Evolutionary conservation across 2,113 vertebrate species (phyloP), one percentile per base, ranked within the genome.

Genomic region (Anas platyrhynchos): DNA sequence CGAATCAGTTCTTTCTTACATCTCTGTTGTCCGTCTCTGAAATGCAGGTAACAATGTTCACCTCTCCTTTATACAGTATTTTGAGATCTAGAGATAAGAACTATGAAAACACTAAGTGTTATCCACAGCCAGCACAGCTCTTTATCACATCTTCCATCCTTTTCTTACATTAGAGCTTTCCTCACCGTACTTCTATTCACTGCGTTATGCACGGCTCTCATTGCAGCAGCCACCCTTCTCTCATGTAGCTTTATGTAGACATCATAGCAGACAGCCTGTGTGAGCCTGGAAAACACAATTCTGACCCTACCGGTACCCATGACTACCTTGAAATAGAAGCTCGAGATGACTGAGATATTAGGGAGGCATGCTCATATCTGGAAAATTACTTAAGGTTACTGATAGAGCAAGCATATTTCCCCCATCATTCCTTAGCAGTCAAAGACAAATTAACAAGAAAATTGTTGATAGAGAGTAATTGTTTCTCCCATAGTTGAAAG

Each of bases 21-120:
- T 90, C 88, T 96, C 86, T 84, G 13, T 87, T 95, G 88, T 83
- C 62, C 54, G 4, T 76, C 93, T 91, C 71, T 96, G 86, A 94
- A 96, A 86, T 84, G 56, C 83, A 44, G 44, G 61, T 93, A 96
- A 83, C 59, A 76, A 46, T 80, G 66, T 84, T 95, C 92, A 89
- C 90, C 88, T 96, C 54, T 92, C 48, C 66, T 92, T 86, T 92
- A 68, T 69, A 43, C 16, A 31, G 50, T 84, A 69, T 89, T 92
- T 91, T 76, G 90, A 87, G 66, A 89, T 73, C 54, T 83, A 68
- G 71, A 89, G 74, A 85, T 89, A 71, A 90, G 88, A 93, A 36
- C 52, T 63, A 6, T 86, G 61, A 88, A 74, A 67, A 86, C 54
- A 4, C 32, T 34, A 61, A 34, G 14, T 69, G 78, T 82, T 91